Evolutionary conservation across 2,113 vertebrate species (phyloP), one percentile per base, ranked within the genome.

Genomic region (Puntigrus tetrazona): DNA sequence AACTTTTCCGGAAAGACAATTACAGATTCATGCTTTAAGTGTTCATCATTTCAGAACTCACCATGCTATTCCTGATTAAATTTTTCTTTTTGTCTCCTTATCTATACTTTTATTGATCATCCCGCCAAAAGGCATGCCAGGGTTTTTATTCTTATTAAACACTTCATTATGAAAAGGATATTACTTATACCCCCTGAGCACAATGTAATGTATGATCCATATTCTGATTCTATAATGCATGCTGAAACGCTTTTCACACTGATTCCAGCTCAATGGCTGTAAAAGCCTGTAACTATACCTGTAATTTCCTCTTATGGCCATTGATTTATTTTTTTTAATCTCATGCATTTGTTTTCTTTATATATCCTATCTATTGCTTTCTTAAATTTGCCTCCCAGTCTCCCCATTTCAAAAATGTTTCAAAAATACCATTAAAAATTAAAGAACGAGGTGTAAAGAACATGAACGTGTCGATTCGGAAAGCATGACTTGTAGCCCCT

Each of bases 141-240:
- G 16, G 27, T 81, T 31, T 52, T 81, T 45, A n/a, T 70, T 1
- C 29, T 70, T 82, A 70, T 82, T 70, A 16, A 81, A 50, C 55
- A 38, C 78, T 55, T 70, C 63, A 70, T 27, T 55, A 34, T 50
- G 38, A 45, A 61, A 78, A 16, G 36, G 36, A 61, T 80, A 65
- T 80, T 65, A 65, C 55, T 27, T 61, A 4, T 14, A 79, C n/a
- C n/a, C 34, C 27, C 59, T 67, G 16, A 67, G 78, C 25, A 16
- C 7, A 77, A 77, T 50, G 29, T 31, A 34, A 34, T 78, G 8
- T 79, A 25, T 31, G 1, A 59, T 57, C 29, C 25, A 38, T 59
- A 77, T 14, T 45, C 18, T 52, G 14, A 34, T 76, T 20, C 45
- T 52, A 20, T 52, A 34, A 52, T 22, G 27, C 27, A 22, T 74